A percentile compares a stretch with the other conserved stretches of the same genome.
These are phyloP conservation scores for Macroglossus sobrinus DNA, from an alignment of 2,113 vertebrate species.

Conservation along the genomic window DNA sequence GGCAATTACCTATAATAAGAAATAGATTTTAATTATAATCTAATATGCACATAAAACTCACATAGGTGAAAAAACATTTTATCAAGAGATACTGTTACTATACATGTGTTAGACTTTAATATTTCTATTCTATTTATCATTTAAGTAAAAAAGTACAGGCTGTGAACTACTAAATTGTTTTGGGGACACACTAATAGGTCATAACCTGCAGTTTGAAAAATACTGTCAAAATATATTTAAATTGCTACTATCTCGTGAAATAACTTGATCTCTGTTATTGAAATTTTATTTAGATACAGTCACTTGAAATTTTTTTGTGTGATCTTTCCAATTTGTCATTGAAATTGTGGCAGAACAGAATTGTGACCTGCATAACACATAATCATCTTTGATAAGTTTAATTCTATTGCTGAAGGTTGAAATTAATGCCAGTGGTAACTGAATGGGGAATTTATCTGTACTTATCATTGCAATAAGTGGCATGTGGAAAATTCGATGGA, in stretches of 20 bases:
- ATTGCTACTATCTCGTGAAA: background rate
- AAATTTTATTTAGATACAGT: background rate
- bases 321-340: background rate
- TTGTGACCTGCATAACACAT: background rate
- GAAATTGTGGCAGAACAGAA: background rate
- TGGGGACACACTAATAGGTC: background rate
- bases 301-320: background rate
- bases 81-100: background rate
- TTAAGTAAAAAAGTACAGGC: background rate
- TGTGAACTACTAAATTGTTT: background rate
- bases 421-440: background rate
- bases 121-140: background rate
- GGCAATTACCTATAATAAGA: background rate
- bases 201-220: conserved; percentile 2
- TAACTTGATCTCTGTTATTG: background rate
- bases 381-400: conserved; percentile 35
- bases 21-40: background rate
- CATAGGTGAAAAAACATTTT: background rate
- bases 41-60: background rate
- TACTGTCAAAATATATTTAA: background rate
- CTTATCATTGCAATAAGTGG: background rate
- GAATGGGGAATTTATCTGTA: background rate
- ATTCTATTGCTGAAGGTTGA: background rate
- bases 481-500: background rate
- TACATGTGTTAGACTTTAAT: background rate